Evolutionary conservation across 2,113 vertebrate genomes (phyloP).

Genomic region (Zosterops japonicus): DNA sequence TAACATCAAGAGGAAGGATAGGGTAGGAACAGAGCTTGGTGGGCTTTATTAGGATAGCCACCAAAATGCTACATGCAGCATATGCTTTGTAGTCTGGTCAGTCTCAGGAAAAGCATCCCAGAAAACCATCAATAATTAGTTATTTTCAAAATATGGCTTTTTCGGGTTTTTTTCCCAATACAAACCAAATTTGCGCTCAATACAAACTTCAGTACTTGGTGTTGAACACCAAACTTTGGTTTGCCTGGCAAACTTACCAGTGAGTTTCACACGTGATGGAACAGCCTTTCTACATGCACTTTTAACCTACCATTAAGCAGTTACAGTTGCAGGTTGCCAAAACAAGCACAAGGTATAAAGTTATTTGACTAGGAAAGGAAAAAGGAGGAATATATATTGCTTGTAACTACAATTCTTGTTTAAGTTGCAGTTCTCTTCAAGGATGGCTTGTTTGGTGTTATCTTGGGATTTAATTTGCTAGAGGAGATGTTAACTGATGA

Average conservation of each 20-base stretch:
- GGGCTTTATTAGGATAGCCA: background rate
- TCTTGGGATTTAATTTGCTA: background rate
- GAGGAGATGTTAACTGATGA: background rate
- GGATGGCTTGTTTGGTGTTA: background rate
- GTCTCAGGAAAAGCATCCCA: background rate
- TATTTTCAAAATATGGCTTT: background rate
- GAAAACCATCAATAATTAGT: background rate
- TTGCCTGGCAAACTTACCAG: background rate
- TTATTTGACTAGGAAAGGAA: background rate
- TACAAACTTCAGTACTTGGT: background rate
- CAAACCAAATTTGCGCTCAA: background rate
- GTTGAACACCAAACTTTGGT: background rate
- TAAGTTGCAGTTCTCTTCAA: background rate
- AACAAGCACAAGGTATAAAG: background rate
- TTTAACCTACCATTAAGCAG: background rate
- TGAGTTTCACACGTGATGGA: background rate
- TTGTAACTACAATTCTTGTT: slow-evolving; percentile 6
- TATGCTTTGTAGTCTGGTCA: background rate
- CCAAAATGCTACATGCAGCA: background rate
- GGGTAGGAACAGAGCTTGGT: background rate
- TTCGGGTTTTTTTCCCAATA: background rate
- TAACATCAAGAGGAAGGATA: background rate
- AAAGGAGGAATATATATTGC: background rate
- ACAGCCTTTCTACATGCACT: background rate
- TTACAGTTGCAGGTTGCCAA: background rate